Percentiles rank a stretch among this genome's conserved stretches.
Conservation (phyloP, 2,888 invertebrate genomes). For the Caenorhabditis sulstoni region DNA sequence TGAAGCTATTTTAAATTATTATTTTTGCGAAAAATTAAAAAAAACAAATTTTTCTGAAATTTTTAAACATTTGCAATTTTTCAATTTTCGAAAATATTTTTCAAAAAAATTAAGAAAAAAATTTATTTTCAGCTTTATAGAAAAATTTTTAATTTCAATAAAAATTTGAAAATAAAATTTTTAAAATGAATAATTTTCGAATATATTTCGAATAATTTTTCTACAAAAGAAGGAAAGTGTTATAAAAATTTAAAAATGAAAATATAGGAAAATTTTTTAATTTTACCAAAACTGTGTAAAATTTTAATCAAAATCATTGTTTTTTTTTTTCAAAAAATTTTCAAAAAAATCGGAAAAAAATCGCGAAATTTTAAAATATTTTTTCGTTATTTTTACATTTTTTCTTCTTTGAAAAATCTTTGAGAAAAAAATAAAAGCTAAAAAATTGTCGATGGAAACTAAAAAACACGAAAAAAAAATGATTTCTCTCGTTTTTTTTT, state of each 20-base stretch:
- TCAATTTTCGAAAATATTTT: neutral
- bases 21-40: neutral
- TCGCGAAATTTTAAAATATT: neutral
- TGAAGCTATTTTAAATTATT: neutral
- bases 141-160: too few species aligned
- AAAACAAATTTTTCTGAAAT: neutral
- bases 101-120: neutral
- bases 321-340: neutral
- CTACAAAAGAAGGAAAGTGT: too few species aligned
- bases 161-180: too few species aligned
- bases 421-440: too few species aligned
- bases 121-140: neutral
- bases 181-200: too few species aligned
- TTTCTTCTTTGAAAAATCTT: neutral
- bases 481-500: too few species aligned
- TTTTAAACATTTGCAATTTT: neutral
- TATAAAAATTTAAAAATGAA: too few species aligned
- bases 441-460: too few species aligned
- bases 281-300: neutral
- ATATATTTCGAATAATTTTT: too few species aligned
- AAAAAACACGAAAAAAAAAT: too few species aligned
- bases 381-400: conserved; percentile 2
- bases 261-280: neutral
- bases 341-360: too few species aligned
- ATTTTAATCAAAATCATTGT: too few species aligned